Conservation (phyloP, 92 coral and sea anemone genomes). For the Zoanthus solanderi region DNA sequence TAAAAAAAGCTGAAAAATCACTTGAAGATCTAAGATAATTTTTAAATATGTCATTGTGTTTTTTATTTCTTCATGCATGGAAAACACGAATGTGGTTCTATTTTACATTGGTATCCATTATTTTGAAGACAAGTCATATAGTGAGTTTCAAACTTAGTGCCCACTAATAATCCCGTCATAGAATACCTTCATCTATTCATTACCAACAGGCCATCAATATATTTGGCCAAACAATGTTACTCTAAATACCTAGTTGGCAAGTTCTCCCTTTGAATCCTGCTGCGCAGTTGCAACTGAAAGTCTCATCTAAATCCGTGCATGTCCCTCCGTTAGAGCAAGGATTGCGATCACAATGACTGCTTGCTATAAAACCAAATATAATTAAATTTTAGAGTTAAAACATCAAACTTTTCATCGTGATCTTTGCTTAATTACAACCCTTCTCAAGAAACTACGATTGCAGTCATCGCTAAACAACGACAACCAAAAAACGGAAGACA, state of each 20-base stretch:
- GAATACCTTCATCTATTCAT: background rate
- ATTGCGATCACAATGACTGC: slow-evolving; percentile 76
- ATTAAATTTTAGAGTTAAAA: background rate
- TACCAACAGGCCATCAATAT: slow-evolving; percentile 20
- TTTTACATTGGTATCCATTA: no score
- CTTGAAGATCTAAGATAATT: no score
- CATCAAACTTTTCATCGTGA: background rate
- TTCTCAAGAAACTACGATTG: no score
- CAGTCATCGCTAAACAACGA: no score
- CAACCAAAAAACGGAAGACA: no score
- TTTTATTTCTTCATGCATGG: no score
- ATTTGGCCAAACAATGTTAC: background rate
- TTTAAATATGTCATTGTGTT: no score
- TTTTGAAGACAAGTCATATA: no score
- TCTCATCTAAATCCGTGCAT: slow-evolving; percentile 68
- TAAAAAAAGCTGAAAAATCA: no score
- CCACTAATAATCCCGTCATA: background rate
- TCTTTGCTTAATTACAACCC: background rate
- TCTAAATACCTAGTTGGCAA: slow-evolving; percentile 84
- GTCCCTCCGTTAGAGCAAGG: slow-evolving; percentile 89
- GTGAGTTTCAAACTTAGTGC: background rate
- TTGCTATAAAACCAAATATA: slow-evolving; percentile 55
- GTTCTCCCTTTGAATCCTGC: slow-evolving; percentile 82
- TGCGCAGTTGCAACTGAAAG: slow-evolving; percentile 78
- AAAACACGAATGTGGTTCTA: no score